These are phyloP conservation scores for Otus scops DNA, from an alignment of 2,797 vertebrate genomes.

Conservation along the genomic window DNA sequence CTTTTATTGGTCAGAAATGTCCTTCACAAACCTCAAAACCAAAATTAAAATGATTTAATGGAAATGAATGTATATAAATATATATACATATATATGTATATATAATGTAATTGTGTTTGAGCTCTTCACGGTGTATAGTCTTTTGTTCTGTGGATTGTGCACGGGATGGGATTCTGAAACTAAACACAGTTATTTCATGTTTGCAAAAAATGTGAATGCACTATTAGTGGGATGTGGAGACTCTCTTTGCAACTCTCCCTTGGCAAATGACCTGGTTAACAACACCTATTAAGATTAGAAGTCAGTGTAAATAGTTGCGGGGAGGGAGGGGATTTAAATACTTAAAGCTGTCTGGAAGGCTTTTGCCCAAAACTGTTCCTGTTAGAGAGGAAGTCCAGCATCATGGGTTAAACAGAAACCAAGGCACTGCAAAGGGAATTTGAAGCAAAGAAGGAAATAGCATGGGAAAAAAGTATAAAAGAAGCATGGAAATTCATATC, in stretches of 20 bases:
- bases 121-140: neutral
- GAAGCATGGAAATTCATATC: neutral
- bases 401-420: neutral
- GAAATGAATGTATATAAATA: neutral
- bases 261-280: neutral
- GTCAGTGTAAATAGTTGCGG: neutral
- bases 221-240: neutral
- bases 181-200: neutral
- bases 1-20: neutral
- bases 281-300: neutral
- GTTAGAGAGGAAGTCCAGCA: neutral
- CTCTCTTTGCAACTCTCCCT: neutral
- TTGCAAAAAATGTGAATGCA: neutral
- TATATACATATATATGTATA: neutral
- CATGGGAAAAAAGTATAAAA: neutral
- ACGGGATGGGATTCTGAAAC: neutral
- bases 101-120: neutral
- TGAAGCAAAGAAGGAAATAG: neutral
- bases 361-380: neutral
- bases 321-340: neutral
- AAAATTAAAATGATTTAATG: neutral
- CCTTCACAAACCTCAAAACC: neutral
- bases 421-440: neutral
- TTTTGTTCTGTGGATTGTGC: neutral
- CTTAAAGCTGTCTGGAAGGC: neutral